phyloP scores from a whole-genome alignment of 2,888 invertebrate species.

The Yponomeuta plumbellus region DNA sequence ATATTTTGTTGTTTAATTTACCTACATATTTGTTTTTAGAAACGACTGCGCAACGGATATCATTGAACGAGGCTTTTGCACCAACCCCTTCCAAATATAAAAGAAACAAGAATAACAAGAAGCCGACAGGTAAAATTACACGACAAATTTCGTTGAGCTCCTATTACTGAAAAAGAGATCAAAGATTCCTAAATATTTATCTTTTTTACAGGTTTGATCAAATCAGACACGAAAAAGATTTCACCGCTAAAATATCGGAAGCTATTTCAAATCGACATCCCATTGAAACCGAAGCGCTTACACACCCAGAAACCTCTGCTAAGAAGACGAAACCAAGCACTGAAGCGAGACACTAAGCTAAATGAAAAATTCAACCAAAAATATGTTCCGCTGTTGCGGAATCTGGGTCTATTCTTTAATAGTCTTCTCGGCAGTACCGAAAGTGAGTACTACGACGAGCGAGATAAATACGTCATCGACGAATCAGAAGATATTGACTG shows the following conservation, averaged over 20 bases:
- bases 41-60: conserved; percentile 29
- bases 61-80: conserved; percentile 29
- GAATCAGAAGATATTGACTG: conserved; percentile 33
- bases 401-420: conserved; percentile 60
- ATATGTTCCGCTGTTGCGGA: conserved; percentile 60
- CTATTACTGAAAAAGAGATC: too few relatives aligned
- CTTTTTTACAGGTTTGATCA: conserved; percentile 5
- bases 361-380: conserved; percentile 22
- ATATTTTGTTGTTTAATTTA: neutral
- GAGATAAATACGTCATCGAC: conserved; percentile 30
- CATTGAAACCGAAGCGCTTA: conserved; percentile 49
- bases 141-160: too few relatives aligned
- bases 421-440: conserved; percentile 51
- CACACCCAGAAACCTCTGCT: conserved; percentile 33
- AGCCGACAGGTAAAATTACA: conserved; percentile 8
- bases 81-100: conserved; percentile 8
- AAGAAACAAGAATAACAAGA: neutral
- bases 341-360: conserved; percentile 45
- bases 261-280: conserved; percentile 47
- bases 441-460: conserved; percentile 39
- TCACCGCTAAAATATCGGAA: conserved; percentile 48
- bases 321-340: conserved; percentile 42
- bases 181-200: too few relatives aligned
- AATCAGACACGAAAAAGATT: conserved; percentile 2
- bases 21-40: conserved; percentile 28